phyloP scores from a whole-genome alignment of 2,888 invertebrate genomes.

The Caenorhabditis sp. region DNA sequence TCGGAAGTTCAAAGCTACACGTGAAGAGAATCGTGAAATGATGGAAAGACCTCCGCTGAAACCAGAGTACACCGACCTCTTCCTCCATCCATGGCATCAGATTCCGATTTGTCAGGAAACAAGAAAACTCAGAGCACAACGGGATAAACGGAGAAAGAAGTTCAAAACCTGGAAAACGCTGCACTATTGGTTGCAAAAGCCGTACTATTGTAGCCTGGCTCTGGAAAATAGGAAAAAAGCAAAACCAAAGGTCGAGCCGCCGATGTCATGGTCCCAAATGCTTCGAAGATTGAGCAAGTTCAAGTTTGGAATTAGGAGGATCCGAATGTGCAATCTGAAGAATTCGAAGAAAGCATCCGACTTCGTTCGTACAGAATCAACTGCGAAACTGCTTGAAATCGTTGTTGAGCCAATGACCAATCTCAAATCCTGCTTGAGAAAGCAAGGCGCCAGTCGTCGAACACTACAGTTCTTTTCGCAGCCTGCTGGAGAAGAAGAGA shows the following conservation, averaged over 20 bases:
- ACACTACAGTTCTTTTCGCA: slow-evolving; percentile 7
- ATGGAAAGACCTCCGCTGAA: slow-evolving; percentile 7
- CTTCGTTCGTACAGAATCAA: background rate
- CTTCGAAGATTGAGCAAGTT: slow-evolving; percentile 12
- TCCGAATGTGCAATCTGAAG: background rate
- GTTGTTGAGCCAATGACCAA: slow-evolving; percentile 21
- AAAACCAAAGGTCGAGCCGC: no score
- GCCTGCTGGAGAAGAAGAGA: background rate
- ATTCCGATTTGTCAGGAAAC: background rate
- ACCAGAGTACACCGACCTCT: slow-evolving; percentile 11
- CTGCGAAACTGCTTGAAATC: slow-evolving; percentile 3
- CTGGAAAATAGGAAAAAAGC: no score
- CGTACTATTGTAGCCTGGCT: no score
- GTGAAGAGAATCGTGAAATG: background rate
- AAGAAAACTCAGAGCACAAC: background rate
- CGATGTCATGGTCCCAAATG: slow-evolving; percentile 39
- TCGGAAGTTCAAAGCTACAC: background rate
- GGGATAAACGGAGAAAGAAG: background rate
- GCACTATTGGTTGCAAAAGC: background rate
- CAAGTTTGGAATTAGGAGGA: slow-evolving; percentile 18
- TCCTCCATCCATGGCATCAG: slow-evolving; percentile 20
- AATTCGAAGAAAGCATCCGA: background rate
- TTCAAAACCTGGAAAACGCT: background rate
- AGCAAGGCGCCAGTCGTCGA: slow-evolving; percentile 15
- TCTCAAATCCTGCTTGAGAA: slow-evolving; percentile 31